Conservation (phyloP, 1,140 invertebrate species). For the Lordiphosa collinella region DNA sequence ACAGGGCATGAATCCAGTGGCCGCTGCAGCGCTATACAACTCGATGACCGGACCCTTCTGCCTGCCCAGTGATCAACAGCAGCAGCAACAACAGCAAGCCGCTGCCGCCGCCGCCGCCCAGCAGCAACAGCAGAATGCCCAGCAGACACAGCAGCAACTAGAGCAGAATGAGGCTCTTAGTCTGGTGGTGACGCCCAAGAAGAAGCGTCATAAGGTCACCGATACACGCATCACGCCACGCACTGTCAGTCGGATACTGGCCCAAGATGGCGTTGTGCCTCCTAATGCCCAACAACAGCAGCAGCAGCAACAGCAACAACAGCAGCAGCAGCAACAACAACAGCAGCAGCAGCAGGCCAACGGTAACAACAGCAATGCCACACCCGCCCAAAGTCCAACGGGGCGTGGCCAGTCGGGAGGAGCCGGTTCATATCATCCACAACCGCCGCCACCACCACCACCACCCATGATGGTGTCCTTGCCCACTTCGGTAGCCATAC, state of each 20-base stretch:
- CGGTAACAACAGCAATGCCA: slow-evolving; percentile 60
- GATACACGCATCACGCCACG: slow-evolving; percentile 96
- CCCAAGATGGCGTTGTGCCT: slow-evolving; percentile 87
- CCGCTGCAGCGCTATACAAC: slow-evolving; percentile 83
- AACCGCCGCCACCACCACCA: slow-evolving; percentile 83
- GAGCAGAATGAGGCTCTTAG: slow-evolving; percentile 97
- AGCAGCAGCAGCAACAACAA: slow-evolving; percentile 37
- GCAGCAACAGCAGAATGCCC: slow-evolving; percentile 81
- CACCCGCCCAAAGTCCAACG: slow-evolving; percentile 83
- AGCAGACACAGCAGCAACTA: slow-evolving; percentile 79
- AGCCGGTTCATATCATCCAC: slow-evolving; percentile 81
- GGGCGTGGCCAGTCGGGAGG: slow-evolving; percentile 81
- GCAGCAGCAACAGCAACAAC: slow-evolving; percentile 35
- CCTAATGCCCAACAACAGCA: slow-evolving; percentile 73
- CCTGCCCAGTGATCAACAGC: slow-evolving; percentile 80
- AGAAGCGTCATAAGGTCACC: slow-evolving; percentile 98
- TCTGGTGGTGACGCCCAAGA: slow-evolving; percentile 95
- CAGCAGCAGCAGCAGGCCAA: slow-evolving; percentile 38
- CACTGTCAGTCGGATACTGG: slow-evolving; percentile 91
- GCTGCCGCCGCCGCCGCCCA: slow-evolving; percentile 24
- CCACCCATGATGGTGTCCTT: slow-evolving; percentile 85
- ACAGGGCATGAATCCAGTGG: slow-evolving; percentile 84
- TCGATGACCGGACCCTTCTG: slow-evolving; percentile 84
- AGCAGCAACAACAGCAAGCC: slow-evolving; percentile 62
- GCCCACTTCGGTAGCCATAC: slow-evolving; percentile 96